Evolutionary conservation across 2,797 vertebrate species (phyloP), one percentile per base, ranked within the genome.

Genomic region (Melanotaenia trifasciata): DNA sequence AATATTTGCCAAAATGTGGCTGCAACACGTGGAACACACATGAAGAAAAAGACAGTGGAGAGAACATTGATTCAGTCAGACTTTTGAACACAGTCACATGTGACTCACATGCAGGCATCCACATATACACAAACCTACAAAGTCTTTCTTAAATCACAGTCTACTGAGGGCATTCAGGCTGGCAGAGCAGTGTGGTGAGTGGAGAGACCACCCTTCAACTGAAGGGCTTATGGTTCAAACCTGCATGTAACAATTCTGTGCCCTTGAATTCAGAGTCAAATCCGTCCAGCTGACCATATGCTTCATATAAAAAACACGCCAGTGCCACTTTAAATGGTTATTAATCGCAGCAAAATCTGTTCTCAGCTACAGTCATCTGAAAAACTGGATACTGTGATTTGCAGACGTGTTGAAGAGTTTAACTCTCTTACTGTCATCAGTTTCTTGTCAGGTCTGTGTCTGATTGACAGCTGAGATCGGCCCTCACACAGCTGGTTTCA

Each of bases 1-100:
- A 95, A 95, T 95, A 95, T 95, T 95, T 95, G 92, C 87, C 92
- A 86, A 92, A 94, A 93, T 94, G 92, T 94, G 92, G 93, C 93
- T 84, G 86, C 81, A 94, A 94, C 94, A 95, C 93, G 90, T 93
- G 94, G 90, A 92, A 94, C 93, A 93, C 94, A 95, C 93, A 95
- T 95, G 94, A 92, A 87, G 90, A 83, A 81, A 82, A 83, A 82
- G 63, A 91, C 84, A 87, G 84, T 74, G 82, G 69, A 54, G 73
- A 73, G 83, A 89, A 80, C 69, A 63, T 80, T 71, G 69, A 74
- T 84, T 82, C 89, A 89, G 89, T 90, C 43, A 65, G 81, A 81
- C 79, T 65, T 84, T 75, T 84, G 79, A 76, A 86, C 82, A 88
- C 74, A 85, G 75, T 84, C 71, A 86, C 77, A 87, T 77, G 83